Conservation (phyloP, 1,140 invertebrate species). For the Ditylenchus dipsaci region DNA sequence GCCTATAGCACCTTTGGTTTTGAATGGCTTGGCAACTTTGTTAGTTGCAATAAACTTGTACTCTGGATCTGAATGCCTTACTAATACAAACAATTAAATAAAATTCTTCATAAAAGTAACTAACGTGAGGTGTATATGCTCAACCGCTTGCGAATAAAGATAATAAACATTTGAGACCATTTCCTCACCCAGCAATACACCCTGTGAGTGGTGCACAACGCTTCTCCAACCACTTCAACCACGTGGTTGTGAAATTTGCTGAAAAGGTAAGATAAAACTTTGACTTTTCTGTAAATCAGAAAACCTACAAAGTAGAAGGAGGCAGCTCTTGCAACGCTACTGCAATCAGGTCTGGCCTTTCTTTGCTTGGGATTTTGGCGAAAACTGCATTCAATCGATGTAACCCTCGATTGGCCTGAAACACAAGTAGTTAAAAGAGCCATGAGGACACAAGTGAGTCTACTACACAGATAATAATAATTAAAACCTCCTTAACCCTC, state of each 20-base stretch:
- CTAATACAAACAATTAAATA: not conserved
- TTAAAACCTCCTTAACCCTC: too few species aligned
- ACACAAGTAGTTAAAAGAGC: too few species aligned
- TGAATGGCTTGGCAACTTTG: constrained; percentile 34
- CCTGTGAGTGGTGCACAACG: constrained; percentile 39
- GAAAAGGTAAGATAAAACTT: constrained; percentile 7
- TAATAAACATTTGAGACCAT: constrained; percentile 47
- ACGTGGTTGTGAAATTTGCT: constrained; percentile 38
- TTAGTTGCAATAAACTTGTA: constrained; percentile 44
- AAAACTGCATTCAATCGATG: constrained; percentile 30
- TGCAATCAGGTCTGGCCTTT: constrained; percentile 42
- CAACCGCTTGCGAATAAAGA: constrained; percentile 34
- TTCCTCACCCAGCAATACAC: constrained; percentile 47
- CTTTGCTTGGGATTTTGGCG: constrained; percentile 27
- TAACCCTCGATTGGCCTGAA: constrained; percentile 22
- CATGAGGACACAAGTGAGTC: too few species aligned
- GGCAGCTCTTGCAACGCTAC: constrained; percentile 43
- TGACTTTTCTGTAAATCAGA: constrained; percentile 1
- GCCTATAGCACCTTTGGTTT: constrained; percentile 46
- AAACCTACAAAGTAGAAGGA: constrained; percentile 34
- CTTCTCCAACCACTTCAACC: constrained; percentile 33
- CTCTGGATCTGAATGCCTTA: constrained; percentile 35
- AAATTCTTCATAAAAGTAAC: not conserved
- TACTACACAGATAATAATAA: too few species aligned
- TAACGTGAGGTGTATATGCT: constrained; percentile 40